Base-by-base conservation (phyloP, 53 echinoderm and acorn worm genomes). In the Luidia sarsii region DNA sequence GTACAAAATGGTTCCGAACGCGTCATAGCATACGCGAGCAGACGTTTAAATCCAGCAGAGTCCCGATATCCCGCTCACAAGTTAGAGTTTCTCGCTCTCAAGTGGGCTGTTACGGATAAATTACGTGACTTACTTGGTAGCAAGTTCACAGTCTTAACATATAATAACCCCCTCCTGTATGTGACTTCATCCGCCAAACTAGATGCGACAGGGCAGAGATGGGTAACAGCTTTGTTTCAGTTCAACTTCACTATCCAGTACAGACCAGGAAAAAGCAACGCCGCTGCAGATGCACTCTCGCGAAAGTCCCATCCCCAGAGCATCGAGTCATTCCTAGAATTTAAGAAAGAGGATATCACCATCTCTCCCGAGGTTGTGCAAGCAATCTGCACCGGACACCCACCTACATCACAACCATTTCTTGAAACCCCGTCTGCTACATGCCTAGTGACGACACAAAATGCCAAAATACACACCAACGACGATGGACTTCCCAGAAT, bases 11-110 rank as follows among this genome's bases (percentile, higher is more conserved):
- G 64, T n/a, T 22, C 9, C 19, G 85, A 84, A 33, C 43, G 74
- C 15, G 75, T 84, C n/a, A 52, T 84, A 16, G 85, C 85, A 1
- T 84, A 63, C 39, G 85, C 65, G 0, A 84, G 85, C 43, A 64
- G 54, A 61, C 27, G 73, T 27, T 48, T 83, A 36, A 64, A 69
- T 16, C 69, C n/a, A n/a, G n/a, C n/a, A n/a, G n/a, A n/a, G n/a
- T n/a, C n/a, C n/a, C n/a, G n/a, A n/a, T n/a, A n/a, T n/a, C n/a
- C 83, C 20, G 83, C 83, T 25, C 83, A 71, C 30, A 83, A 83
- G 14, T 48, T 83, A 9, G 83, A 83, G 41, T 83, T 83, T 43
- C 53, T 60, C 7, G 72, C 83, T 3, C 50, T 83, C 0, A 70
- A 83, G 24, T 83, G 71, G 83, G 72, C 72, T 21, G 50, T 71